Percentiles rank a stretch among this genome's conserved stretches.
Evolutionary conservation across 2,797 vertebrate species (phyloP).

Genomic region (Morelia viridis): DNA sequence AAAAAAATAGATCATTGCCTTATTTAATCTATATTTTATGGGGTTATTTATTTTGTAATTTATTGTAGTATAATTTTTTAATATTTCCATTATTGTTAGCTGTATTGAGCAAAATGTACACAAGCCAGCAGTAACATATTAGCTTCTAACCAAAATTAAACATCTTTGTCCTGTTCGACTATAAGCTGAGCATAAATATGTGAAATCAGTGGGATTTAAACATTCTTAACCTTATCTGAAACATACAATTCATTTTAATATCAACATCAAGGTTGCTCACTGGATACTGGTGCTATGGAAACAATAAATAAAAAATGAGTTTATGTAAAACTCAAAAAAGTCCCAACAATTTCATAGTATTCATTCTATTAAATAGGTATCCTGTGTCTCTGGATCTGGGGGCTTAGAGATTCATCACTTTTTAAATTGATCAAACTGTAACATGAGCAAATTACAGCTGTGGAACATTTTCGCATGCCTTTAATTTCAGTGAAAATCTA

Average conservation of each 20-base stretch:
- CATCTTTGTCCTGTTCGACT: not conserved
- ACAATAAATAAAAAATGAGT: not conserved
- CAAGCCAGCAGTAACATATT: not conserved
- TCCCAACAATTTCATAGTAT: not conserved
- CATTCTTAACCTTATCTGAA: not conserved
- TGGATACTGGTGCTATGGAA: not conserved
- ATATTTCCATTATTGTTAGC: not conserved
- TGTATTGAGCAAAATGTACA: not conserved
- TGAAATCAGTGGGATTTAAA: slow-evolving; percentile 1
- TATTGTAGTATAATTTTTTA: not conserved
- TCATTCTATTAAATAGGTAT: not conserved
- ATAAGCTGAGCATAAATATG: not conserved
- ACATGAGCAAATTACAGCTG: not conserved
- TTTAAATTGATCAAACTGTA: not conserved
- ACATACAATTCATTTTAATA: not conserved
- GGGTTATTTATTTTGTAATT: not conserved
- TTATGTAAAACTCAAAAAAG: not conserved
- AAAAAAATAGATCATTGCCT: not conserved
- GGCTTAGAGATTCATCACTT: not conserved
- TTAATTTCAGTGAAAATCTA: not conserved
- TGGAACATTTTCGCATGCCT: no score
- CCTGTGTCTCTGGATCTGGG: not conserved
- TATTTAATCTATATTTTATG: not conserved
- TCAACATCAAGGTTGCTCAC: not conserved
- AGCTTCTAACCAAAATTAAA: not conserved